phyloP scores from a whole-genome alignment of 2,888 invertebrate species.

The Leptopilina drosophilae region DNA sequence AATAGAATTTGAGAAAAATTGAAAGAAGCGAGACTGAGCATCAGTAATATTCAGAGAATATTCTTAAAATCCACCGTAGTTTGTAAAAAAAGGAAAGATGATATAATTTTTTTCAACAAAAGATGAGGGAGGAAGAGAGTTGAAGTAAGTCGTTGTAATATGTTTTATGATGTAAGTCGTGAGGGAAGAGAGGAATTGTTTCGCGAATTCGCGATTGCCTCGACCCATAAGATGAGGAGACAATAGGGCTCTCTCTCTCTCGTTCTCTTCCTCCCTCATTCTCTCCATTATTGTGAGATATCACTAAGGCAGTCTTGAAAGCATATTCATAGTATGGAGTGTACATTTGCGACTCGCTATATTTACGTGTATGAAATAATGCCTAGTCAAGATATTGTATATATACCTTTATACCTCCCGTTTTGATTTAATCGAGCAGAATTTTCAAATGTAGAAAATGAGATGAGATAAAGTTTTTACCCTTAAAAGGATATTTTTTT shows the following conservation, averaged over 20 bases:
- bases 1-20: too few relatives aligned
- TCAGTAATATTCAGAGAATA: too few relatives aligned
- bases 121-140: conserved; percentile 2
- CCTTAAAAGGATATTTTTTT: not conserved
- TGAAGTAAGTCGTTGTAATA: not conserved
- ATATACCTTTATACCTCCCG: not conserved
- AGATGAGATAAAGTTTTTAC: not conserved
- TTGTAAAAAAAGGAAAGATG: too few relatives aligned
- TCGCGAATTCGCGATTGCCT: conserved; percentile 30
- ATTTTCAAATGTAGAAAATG: conserved; percentile 15
- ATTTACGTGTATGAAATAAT: conserved; percentile 31
- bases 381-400: not conserved
- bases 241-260: conserved; percentile 18
- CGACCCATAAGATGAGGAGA: conserved; percentile 29
- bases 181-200: conserved; percentile 12
- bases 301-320: conserved; percentile 24
- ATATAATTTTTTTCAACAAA: not conserved
- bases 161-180: conserved; percentile 11
- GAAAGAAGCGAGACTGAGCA: too few relatives aligned
- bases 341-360: conserved; percentile 13
- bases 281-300: conserved; percentile 36
- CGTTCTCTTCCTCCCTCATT: too few relatives aligned
- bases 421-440: conserved; percentile 25
- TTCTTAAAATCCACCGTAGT: too few relatives aligned
- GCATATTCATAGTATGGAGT: not conserved